These are phyloP conservation scores for Tyrophagus putrescentiae DNA, from an alignment of 1,140 invertebrate genomes.

Conservation along the genomic window DNA sequence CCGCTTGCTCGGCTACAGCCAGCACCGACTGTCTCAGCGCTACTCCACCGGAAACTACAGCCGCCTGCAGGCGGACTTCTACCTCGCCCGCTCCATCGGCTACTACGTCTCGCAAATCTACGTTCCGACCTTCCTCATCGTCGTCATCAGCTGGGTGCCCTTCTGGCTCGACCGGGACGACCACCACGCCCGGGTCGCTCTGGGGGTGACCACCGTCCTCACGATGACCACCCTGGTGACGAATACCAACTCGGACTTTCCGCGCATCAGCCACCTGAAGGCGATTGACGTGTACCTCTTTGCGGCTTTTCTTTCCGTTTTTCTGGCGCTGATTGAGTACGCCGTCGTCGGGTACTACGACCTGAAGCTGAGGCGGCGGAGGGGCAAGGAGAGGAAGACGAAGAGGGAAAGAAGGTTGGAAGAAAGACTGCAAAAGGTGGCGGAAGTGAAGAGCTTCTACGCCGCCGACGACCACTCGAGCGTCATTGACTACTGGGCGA, in stretches of 20 bases:
- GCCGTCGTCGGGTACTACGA: constrained; percentile 70
- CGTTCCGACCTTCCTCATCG: constrained; percentile 93
- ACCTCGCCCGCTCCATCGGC: constrained; percentile 92
- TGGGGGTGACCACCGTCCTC: constrained; percentile 51
- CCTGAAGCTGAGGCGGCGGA: not conserved
- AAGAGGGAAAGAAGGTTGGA: not conserved
- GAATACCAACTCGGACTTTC: constrained; percentile 38
- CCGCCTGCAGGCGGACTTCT: constrained; percentile 86
- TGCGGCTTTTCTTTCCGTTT: constrained; percentile 34
- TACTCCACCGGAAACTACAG: constrained; percentile 48
- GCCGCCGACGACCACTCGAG: not conserved
- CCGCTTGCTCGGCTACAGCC: not conserved
- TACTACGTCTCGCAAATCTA: constrained; percentile 99
- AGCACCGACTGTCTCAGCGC: not conserved
- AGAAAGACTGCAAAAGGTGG: not conserved
- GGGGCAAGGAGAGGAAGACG: not conserved
- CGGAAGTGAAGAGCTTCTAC: not conserved
- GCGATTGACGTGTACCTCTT: constrained; percentile 83
- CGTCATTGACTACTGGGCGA: not conserved
- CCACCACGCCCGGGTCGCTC: constrained; percentile 82
- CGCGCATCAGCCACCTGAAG: constrained; percentile 38
- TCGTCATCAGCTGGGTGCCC: constrained; percentile 96
- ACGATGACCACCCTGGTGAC: constrained; percentile 41
- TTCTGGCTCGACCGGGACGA: constrained; percentile 89
- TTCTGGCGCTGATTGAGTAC: constrained; percentile 44